These are phyloP conservation scores for Trisateles emortualis DNA, from an alignment of 2,888 invertebrate genomes.

Conservation along the genomic window DNA sequence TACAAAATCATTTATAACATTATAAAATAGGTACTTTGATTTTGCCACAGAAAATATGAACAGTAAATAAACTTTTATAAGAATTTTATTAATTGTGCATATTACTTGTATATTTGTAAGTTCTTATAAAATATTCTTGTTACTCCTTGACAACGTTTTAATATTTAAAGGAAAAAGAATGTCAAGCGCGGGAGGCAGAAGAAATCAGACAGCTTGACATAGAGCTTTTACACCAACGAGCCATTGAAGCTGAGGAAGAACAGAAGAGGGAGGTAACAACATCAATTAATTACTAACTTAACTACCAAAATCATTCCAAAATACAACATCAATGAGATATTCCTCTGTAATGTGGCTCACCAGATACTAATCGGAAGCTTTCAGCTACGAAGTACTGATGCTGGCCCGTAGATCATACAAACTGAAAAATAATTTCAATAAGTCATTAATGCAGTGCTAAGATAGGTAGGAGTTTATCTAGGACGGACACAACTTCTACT, in stretches of 20 bases:
- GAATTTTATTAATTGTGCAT: too few relatives aligned
- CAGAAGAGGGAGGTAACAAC: constrained; percentile 82
- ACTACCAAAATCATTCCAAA: not conserved
- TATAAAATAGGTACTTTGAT: too few relatives aligned
- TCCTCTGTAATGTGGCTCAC: not conserved
- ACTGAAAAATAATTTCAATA: too few relatives aligned
- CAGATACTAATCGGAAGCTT: not conserved
- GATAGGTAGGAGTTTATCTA: too few relatives aligned
- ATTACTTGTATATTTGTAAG: too few relatives aligned
- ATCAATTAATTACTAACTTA: not conserved
- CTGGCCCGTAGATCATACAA: not conserved
- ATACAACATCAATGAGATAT: not conserved
- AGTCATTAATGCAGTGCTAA: too few relatives aligned
- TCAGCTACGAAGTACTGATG: not conserved
- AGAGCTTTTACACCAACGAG: constrained; percentile 88
- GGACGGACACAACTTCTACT: too few relatives aligned
- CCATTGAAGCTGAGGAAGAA: constrained; percentile 86
- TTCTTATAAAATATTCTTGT: not conserved
- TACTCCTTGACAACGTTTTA: not conserved
- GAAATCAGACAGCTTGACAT: constrained; percentile 87
- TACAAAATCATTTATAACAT: too few relatives aligned
- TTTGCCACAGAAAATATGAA: too few relatives aligned
- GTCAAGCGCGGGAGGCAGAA: constrained; percentile 86
- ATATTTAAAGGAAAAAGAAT: constrained; percentile 80
- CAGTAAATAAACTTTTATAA: too few relatives aligned